These are phyloP conservation scores for Panonychus citri DNA, from an alignment of 1,140 invertebrate genomes.

Conservation along the genomic window DNA sequence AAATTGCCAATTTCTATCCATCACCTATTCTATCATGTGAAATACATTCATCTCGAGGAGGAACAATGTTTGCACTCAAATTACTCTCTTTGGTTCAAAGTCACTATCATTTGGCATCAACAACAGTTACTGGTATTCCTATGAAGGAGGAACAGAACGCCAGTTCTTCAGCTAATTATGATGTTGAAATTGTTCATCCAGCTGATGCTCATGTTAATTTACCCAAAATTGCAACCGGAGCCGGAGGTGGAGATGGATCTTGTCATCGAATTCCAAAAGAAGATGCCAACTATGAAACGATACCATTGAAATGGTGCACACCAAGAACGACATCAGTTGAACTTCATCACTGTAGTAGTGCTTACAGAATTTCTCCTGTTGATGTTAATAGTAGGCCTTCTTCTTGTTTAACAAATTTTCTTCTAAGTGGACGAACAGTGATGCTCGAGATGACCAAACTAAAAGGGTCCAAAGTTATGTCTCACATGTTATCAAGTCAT, in stretches of 20 bases:
- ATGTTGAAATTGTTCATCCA: constrained; percentile 83
- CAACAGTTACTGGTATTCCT: constrained; percentile 88
- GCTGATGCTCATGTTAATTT: constrained; percentile 54
- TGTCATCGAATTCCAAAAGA: constrained; percentile 23
- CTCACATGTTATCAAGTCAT: constrained; percentile 74
- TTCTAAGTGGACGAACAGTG: constrained; percentile 62
- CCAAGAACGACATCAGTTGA: constrained; percentile 51
- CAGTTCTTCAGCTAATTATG: constrained; percentile 88
- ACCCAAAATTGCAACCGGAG: constrained; percentile 26
- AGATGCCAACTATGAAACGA: constrained; percentile 41
- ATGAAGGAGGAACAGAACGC: constrained; percentile 99
- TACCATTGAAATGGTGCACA: constrained; percentile 86
- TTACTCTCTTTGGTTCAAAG: constrained; percentile 24
- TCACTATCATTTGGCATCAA: constrained; percentile 78
- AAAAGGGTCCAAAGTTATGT: constrained; percentile 58
- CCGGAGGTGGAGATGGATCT: background rate
- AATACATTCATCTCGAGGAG: constrained; percentile 41
- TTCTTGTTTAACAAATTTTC: constrained; percentile 83
- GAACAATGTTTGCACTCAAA: constrained; percentile 25
- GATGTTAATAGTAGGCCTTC: constrained; percentile 83
- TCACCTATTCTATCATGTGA: constrained; percentile 26
- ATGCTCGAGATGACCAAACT: constrained; percentile 80
- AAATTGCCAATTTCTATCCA: background rate
- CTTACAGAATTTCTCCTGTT: constrained; percentile 74
- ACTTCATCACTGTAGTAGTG: constrained; percentile 47